Conservation (phyloP, 2,797 vertebrate species). For the Diceros bicornis region DNA sequence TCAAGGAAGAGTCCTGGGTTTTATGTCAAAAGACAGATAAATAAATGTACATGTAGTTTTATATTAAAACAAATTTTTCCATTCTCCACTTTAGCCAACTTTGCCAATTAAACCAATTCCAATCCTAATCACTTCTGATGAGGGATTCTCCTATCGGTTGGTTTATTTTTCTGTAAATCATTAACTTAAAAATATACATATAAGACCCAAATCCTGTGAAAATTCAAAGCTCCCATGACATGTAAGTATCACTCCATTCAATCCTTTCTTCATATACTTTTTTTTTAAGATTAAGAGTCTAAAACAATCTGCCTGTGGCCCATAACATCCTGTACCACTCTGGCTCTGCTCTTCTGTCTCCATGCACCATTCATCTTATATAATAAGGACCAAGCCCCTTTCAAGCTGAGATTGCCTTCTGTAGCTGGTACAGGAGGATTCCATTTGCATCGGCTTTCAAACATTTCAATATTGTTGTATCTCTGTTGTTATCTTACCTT, state of each 20-base stretch:
- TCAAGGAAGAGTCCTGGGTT: background rate
- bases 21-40: conserved; percentile 9
- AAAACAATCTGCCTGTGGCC: background rate
- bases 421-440: background rate
- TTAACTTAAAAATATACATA: background rate
- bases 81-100: background rate
- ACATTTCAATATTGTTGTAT: background rate
- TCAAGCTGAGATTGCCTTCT: background rate
- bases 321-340: background rate
- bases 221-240: background rate
- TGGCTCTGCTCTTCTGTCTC: background rate
- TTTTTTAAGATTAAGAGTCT: conserved; percentile 5
- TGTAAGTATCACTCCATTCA: background rate
- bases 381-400: background rate
- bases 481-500: conserved; percentile 6
- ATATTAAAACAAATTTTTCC: background rate
- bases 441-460: background rate
- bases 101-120: conserved; percentile 18
- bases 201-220: background rate
- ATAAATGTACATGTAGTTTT: background rate
- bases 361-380: background rate
- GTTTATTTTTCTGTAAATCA: conserved; percentile 34
- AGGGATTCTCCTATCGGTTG: background rate
- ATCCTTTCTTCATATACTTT: background rate
- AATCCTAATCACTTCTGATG: background rate